These are phyloP conservation scores for Myotis lucifugus DNA, from an alignment of 2,113 vertebrate species.

Conservation along the genomic window DNA sequence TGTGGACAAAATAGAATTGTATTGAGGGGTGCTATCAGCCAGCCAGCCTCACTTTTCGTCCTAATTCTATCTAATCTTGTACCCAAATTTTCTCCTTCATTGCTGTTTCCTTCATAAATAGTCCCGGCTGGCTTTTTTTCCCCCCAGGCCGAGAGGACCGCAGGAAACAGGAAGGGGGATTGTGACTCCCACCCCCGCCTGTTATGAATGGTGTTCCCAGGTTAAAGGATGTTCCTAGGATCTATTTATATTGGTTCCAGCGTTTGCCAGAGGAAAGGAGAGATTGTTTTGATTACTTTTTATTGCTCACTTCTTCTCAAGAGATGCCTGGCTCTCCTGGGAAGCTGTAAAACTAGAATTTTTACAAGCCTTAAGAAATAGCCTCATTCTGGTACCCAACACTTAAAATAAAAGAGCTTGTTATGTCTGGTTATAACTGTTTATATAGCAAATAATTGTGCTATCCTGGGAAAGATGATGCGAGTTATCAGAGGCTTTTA, in stretches of 20 bases:
- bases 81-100: not conserved
- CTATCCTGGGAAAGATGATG: not conserved
- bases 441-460: not conserved
- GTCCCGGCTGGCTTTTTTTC: not conserved
- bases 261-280: not conserved
- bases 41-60: not conserved
- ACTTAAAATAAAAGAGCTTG: not conserved
- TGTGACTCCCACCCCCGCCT: not conserved
- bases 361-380: slow-evolving; percentile 28
- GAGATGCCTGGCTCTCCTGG: not conserved
- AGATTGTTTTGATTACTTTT: not conserved
- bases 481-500: not conserved
- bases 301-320: not conserved
- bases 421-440: not conserved
- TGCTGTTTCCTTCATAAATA: not conserved
- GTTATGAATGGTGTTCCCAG: not conserved
- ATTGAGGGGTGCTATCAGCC: not conserved
- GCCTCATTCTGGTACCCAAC: not conserved
- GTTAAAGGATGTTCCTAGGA: not conserved
- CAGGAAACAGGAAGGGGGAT: not conserved
- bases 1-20: not conserved
- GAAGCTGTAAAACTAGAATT: slow-evolving; percentile 39
- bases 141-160: not conserved
- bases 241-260: not conserved
- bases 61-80: not conserved